Evolutionary conservation across 2,797 vertebrate species (phyloP), one percentile per base, ranked within the genome.

Genomic region (Lophius americanus): DNA sequence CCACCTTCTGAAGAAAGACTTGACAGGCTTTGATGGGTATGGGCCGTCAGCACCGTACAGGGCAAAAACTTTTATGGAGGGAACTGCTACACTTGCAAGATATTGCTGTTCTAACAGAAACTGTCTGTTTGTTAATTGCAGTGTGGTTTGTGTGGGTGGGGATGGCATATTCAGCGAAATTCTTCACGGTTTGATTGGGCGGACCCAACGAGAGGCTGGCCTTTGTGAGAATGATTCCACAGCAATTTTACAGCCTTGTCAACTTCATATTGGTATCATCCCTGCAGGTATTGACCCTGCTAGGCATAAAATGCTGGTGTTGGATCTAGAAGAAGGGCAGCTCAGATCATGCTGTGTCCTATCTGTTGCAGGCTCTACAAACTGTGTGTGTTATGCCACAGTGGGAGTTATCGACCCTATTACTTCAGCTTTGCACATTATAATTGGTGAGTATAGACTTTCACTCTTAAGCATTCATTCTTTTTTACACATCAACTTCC

Each of bases 111-210:
- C 60, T 58, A 64, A 85, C 80, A 76, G 75, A 73, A 73, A 48
- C 61, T 14, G 33, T 82, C 73, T 86, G 74, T 75, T 73, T 85
- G 54, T 60, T 68, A 76, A 33, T 57, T 64, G 80, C 85, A 96
- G 95, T 32, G 92, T 95, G 87, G 93, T 95, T 77, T 95, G 94
- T 57, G 95, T 96, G 64, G 95, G 95, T 0, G 95, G 95, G 8
- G 95, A 96, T 4, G 95, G 95, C 78, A 96, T 94, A 90, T 95
- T 96, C 88, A 95, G 93, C 2, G 95, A 95, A 85, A 70, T 96
- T 59, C 91, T 96, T 68, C 95, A 95, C 1, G 95, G 94, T 9
- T 85, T 96, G 90, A 94, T 96, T 65, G 91, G 89, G 49, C 92
- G 93, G 56, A 94, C 94, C 0, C 95, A 95, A 77, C 89, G 89